Conservation (phyloP, 1,140 invertebrate species). For the Drosophila subpulchrella region DNA sequence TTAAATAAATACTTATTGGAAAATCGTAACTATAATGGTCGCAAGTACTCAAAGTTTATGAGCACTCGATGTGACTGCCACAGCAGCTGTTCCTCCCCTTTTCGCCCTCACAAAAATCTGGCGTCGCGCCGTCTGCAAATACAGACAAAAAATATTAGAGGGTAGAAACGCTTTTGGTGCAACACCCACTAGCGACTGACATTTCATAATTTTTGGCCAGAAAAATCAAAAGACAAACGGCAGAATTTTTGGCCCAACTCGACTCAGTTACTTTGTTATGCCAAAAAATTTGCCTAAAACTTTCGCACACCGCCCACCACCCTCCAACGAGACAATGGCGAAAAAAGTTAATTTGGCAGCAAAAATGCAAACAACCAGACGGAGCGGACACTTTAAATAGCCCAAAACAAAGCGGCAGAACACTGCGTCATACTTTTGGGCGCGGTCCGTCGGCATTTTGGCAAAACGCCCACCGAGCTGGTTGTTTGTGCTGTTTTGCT, state of each 20-base stretch:
- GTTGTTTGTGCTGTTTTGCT: slow-evolving; percentile 48
- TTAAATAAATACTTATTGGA: background rate
- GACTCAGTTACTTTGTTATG: slow-evolving; percentile 60
- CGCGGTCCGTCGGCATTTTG: slow-evolving; percentile 48
- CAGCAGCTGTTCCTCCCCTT: slow-evolving; percentile 1
- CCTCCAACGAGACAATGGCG: slow-evolving; percentile 61
- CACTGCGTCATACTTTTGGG: slow-evolving; percentile 75
- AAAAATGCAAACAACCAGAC: slow-evolving; percentile 77
- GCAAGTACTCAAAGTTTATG: slow-evolving; percentile 40
- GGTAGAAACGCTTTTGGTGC: slow-evolving; percentile 34
- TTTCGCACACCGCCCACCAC: slow-evolving; percentile 14
- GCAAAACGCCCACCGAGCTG: slow-evolving; percentile 47
- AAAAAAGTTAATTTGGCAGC: slow-evolving; percentile 82
- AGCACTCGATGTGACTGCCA: slow-evolving; percentile 58
- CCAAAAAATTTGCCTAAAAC: slow-evolving; percentile 79
- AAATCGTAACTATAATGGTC: slow-evolving; percentile 9
- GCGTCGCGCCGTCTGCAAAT: slow-evolving; percentile 59
- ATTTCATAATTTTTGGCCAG: slow-evolving; percentile 73
- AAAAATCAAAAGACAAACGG: slow-evolving; percentile 73
- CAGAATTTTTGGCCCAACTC: slow-evolving; percentile 45
- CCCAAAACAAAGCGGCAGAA: slow-evolving; percentile 53
- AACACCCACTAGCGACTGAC: slow-evolving; percentile 61
- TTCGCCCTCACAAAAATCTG: slow-evolving; percentile 30
- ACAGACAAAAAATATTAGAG: slow-evolving; percentile 24
- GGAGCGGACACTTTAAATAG: slow-evolving; percentile 69